Evolutionary conservation across 2,113 vertebrate species (phyloP).

Genomic region (Sceloporus tristichus): DNA sequence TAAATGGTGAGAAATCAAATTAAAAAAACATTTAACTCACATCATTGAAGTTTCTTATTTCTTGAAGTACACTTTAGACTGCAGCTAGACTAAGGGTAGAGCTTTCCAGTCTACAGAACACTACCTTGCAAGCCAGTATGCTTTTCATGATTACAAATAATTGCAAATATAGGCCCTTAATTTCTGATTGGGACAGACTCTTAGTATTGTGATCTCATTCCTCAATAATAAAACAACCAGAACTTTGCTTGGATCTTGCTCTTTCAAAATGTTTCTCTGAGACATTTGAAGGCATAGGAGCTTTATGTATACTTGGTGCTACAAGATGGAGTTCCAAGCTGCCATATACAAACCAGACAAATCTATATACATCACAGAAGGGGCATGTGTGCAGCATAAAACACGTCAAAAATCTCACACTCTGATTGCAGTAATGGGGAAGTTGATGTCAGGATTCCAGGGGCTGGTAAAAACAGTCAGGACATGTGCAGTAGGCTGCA

Average conservation of each 20-base stretch:
- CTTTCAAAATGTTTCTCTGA: background rate
- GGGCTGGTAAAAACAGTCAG: background rate
- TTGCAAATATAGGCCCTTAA: too few species aligned
- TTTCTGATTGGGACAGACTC: background rate
- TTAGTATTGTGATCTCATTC: too few species aligned
- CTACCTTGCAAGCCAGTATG: too few species aligned
- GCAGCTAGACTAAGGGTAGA: background rate
- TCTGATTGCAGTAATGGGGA: too few species aligned
- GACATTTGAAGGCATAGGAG: too few species aligned
- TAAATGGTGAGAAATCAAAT: background rate
- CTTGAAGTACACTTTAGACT: background rate
- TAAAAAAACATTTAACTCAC: constrained; percentile 25
- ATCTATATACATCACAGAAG: background rate
- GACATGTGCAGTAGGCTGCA: background rate
- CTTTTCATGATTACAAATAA: background rate
- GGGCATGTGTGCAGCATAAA: too few species aligned
- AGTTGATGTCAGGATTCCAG: too few species aligned
- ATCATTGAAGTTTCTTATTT: background rate
- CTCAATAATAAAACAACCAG: background rate
- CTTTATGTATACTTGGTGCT: too few species aligned
- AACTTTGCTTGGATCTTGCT: background rate
- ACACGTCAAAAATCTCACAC: background rate
- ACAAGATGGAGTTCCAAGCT: too few species aligned
- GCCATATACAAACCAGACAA: background rate
- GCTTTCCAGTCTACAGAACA: background rate